A percentile compares a stretch with the other conserved stretches of the same genome.
Conservation (phyloP, 2,888 invertebrate species). For the Tryphoninae sp. region DNA sequence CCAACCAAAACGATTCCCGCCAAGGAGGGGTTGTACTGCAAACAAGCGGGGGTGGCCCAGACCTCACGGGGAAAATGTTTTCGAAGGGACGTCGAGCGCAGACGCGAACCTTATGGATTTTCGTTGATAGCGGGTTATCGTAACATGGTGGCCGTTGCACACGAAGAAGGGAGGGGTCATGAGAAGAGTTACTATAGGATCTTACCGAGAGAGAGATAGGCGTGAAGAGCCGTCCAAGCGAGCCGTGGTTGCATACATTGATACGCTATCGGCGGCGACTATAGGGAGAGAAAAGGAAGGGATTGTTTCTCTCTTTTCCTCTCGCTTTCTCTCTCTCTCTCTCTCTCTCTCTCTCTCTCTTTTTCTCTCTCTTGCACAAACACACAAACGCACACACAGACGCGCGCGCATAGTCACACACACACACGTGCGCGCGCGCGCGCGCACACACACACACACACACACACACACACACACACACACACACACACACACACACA, state of each 20-base stretch:
- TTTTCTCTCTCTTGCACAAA: neutral
- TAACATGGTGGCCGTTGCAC: slow-evolving; percentile 53
- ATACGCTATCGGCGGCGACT: slow-evolving; percentile 48
- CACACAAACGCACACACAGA: neutral
- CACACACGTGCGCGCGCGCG: no score
- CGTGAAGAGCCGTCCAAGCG: slow-evolving; percentile 41
- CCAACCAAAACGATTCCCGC: slow-evolving; percentile 10
- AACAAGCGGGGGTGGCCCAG: slow-evolving; percentile 37
- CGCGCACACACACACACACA: neutral
- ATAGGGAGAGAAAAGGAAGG: slow-evolving; percentile 68
- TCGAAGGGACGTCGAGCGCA: slow-evolving; percentile 71
- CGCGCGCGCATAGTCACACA: no score
- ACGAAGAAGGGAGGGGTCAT: slow-evolving; percentile 60
- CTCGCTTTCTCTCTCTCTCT: neutral
- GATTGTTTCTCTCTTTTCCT: slow-evolving; percentile 60
- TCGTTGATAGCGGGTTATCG: slow-evolving; percentile 69
- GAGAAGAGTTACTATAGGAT: slow-evolving; percentile 47
- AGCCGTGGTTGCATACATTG: slow-evolving; percentile 48
- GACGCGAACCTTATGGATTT: slow-evolving; percentile 80
- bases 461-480: no score
- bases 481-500: neutral
- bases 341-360: neutral
- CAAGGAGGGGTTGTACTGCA: neutral
- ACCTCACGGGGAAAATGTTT: slow-evolving; percentile 48
- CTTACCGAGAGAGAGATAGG: slow-evolving; percentile 41